Percentiles rank a stretch among this genome's conserved stretches.
These are phyloP conservation scores for Danionella cerebrum DNA, from an alignment of 2,113 vertebrate species.

Conservation along the genomic window DNA sequence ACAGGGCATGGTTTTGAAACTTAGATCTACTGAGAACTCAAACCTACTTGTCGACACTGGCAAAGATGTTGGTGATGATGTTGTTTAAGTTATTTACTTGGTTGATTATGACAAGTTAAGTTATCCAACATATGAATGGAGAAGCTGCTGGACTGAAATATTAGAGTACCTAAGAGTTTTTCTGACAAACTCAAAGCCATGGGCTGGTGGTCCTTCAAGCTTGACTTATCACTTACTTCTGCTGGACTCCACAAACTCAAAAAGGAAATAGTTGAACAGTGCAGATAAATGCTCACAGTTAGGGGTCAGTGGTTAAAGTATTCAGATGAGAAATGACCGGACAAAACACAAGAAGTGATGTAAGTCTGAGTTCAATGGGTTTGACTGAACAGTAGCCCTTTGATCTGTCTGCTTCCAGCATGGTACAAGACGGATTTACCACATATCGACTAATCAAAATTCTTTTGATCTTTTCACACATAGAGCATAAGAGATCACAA, in stretches of 20 bases:
- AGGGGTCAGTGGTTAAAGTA: constrained; percentile 9
- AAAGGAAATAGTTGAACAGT: neutral
- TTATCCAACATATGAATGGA: neutral
- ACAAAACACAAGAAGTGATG: neutral
- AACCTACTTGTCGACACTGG: constrained; percentile 4
- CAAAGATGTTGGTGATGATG: neutral
- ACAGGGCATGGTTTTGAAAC: neutral
- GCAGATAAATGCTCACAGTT: constrained; percentile 9
- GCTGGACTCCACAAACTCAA: neutral
- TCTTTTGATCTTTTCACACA: too few relatives aligned
- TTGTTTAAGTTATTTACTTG: neutral
- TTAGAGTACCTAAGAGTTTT: neutral
- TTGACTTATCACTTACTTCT: constrained; percentile 16
- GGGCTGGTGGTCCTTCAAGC: constrained; percentile 2
- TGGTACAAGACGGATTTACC: neutral
- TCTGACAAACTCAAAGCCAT: neutral
- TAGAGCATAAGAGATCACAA: too few relatives aligned
- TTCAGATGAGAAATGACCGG: constrained; percentile 31
- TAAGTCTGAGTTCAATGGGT: constrained; percentile 23
- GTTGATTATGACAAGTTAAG: neutral
- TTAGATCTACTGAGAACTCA: neutral
- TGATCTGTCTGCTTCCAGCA: neutral
- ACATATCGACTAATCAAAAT: too few relatives aligned
- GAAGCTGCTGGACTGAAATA: neutral
- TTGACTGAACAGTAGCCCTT: constrained; percentile 14